These are phyloP conservation scores for Felis chaus DNA, from an alignment of 2,113 vertebrate genomes.

Conservation along the genomic window DNA sequence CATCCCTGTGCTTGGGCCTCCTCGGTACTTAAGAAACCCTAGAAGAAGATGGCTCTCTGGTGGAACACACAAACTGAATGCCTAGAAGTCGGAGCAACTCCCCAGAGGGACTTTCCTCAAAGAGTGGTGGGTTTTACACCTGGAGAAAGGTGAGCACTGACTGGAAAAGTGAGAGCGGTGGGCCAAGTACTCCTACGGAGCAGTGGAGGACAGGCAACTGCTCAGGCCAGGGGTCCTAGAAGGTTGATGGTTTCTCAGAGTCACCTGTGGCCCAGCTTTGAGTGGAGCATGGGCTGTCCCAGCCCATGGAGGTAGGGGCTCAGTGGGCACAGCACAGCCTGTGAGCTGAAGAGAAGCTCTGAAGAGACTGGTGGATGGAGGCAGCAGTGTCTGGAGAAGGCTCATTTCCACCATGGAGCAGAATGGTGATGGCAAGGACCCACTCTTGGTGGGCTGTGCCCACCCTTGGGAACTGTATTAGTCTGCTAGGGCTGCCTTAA, in stretches of 20 bases:
- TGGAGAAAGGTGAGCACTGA: not conserved
- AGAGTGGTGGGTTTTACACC: not conserved
- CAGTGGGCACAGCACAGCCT: not conserved
- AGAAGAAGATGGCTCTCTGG: not conserved
- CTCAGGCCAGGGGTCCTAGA: not conserved
- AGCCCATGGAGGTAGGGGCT: not conserved
- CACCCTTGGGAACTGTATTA: too few relatives aligned
- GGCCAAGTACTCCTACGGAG: not conserved
- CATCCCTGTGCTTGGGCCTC: not conserved
- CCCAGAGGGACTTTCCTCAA: not conserved
- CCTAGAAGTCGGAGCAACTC: not conserved
- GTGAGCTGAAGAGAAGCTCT: not conserved
- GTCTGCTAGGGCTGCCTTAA: not conserved
- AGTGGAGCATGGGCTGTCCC: not conserved
- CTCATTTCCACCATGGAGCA: not conserved
- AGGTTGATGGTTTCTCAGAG: not conserved
- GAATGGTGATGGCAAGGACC: not conserved
- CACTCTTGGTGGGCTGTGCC: rapidly evolving
- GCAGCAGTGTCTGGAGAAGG: not conserved
- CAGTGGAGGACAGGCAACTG: not conserved
- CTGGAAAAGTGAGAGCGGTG: not conserved
- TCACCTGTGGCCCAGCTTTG: not conserved
- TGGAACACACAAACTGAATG: not conserved
- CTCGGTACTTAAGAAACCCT: not conserved
- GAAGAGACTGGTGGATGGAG: not conserved